Base-by-base conservation (phyloP, 2,888 invertebrate species). In the Xestia ashworthii region DNA sequence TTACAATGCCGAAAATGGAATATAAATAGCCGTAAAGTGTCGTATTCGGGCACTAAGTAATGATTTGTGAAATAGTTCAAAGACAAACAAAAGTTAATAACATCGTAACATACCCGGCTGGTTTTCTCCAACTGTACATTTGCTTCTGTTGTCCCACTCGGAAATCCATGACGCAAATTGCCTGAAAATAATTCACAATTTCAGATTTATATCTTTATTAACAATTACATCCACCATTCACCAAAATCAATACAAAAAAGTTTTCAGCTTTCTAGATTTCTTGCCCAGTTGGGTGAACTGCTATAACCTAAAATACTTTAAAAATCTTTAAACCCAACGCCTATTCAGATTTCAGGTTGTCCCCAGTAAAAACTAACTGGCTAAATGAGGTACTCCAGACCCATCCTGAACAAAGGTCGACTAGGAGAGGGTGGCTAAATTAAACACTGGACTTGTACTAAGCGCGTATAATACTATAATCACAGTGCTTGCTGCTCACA, bases 151-250 rank as follows among this genome's bases (percentile, higher is more conserved):
- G 95, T 0, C 97, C 97, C 32, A 95, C 92, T 60, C 96, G 94
- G 87, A 97, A 97, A 81, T 97, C 97, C 92, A 97, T 94, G 5
- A 97, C 96, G 82, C 96, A 96, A 78, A 97, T 93, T 71, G 95
- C 95, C 97, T 97, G 93, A 53, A 94, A 93, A 72, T 11, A 74
- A 41, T 22, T 66, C 12, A 46, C 14, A 8, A 32, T 14, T 12
- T 62, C 19, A 38, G 60, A 19, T 32, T 60, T 32, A 9, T 19
- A 38, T 19, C 11, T 32, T 32, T 32, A 32, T 32, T 32, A 9
- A 32, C 16, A 19, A 25, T 58, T 5, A 55, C 22, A 11, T 50
- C 16, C 9, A 22, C 55, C 19, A 50, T 6, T 48, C 16, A 48
- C 16, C 5, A 48, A 11, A 48, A 16, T 48, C 14, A 0, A 14